Base-by-base conservation (phyloP, 35 echinoderm and acorn worm genomes). In the Hemicentrotus pulcherrimus region DNA sequence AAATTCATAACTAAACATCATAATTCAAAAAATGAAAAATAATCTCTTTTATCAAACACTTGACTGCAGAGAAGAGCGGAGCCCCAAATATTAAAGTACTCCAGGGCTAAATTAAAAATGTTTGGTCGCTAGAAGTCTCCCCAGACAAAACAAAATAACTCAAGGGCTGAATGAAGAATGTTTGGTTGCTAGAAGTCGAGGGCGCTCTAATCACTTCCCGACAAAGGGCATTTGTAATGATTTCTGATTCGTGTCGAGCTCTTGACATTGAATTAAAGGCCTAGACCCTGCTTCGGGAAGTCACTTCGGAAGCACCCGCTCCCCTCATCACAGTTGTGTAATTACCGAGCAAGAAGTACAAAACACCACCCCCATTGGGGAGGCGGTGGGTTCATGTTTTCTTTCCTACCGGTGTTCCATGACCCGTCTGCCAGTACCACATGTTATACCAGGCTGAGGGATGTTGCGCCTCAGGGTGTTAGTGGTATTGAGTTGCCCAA, bases 71-170 rank as follows among this genome's bases (percentile, higher is more conserved):
- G 50, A 55, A 78, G 65, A n/a, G 65, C 65, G 28, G 65, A n/a
- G 19, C 22, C 19, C 22, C 65, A 78, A n/a, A n/a, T 28, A 78
- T 78, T 1, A 78, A 78, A 78, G 65, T 78, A 22, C 65, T 78
- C 65, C 65, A 78, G 65, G 65, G 65, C 65, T 78, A 78, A 78
- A 78, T 78, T 78, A 78, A 78, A 78, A 78, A 78, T 78, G 65
- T 78, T 78, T 78, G 65, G 18, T 78, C 19, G 65, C 65, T n/a
- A 22, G 65, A 22, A 78, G 65, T 78, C 65, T 78, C 52, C 52
- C 52, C 52, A 59, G 28, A 78, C 19, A 28, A 78, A 71, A 28
- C 22, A 71, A 78, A 78, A 78, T 7, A 5, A n/a, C 65, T n/a
- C 65, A 7, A 28, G 65, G 65, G 28, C 4, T 78, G 65, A 78